Base-by-base conservation (phyloP, 2,113 vertebrate genomes). In the Castor canadensis region DNA sequence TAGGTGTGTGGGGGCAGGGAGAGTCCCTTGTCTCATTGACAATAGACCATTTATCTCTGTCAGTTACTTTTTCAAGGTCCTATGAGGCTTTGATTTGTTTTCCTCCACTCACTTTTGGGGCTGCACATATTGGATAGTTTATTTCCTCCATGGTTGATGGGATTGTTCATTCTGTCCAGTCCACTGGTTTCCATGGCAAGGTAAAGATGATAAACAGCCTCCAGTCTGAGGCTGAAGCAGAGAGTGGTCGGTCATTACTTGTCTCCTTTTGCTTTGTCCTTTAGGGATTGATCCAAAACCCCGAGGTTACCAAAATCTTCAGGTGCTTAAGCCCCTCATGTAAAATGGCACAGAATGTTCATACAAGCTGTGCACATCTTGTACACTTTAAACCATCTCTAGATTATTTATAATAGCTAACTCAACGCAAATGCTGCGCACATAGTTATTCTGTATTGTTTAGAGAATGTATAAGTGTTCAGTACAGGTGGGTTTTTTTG, bases 101-200 rank as follows among this genome's bases (percentile, higher is more conserved):
- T 66, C 24, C 6, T 10, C 79, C 85, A 49, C 66, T 97, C 58
- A 24, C 9, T 82, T 96, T 97, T 97, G 95, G 47, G 66, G 60
- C n/a, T n/a, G n/a, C n/a, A n/a, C n/a, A n/a, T 96, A 93, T 95
- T 97, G 95, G 96, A 97, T 52, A 96, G 56, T 87, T 28, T 64
- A 86, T 54, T 95, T 91, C 64, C 85, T 45, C 60, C 26, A 0
- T 92, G 56, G 73, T 95, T 95, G 92, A 90, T 96, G 96, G 62
- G 67, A 76, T 94, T 38, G 13, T 93, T 98, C 91, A 32, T 93
- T 97, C 93, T 96, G 67, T 89, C 64, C 93, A 69, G 84, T 66
- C 93, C 47, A 6, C 79, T 79, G 92, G 94, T 83, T 93, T 91
- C 75, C 28, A 85, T 95, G 82, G 92, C 64, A 92, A 72, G 71